phyloP scores from a whole-genome alignment of 2,888 invertebrate genomes.

The Dasypolia templi region DNA sequence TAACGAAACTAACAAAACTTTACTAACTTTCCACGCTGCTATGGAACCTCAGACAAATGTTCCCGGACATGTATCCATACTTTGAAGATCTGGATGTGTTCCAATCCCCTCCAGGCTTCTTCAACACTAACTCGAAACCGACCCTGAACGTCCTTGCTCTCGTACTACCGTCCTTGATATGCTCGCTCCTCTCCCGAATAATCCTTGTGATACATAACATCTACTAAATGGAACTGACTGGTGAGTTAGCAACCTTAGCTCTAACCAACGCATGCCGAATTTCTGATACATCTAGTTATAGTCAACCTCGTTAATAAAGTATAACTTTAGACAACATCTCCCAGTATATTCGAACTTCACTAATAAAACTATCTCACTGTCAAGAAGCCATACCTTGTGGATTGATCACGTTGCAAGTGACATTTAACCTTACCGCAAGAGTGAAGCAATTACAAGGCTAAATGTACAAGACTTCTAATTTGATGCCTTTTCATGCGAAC shows the following conservation, averaged over 20 bases:
- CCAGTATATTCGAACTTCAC: background rate
- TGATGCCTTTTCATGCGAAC: background rate
- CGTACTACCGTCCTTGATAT: constrained; percentile 45
- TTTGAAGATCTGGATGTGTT: constrained; percentile 83
- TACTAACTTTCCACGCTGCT: constrained; percentile 80
- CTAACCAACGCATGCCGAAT: background rate
- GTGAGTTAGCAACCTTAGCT: constrained; percentile 48
- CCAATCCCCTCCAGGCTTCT: constrained; percentile 80
- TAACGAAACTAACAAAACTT: constrained; percentile 27
- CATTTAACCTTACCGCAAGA: background rate
- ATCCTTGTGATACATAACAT: constrained; percentile 30
- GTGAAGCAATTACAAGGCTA: background rate
- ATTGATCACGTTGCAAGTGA: background rate
- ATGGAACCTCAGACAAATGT: constrained; percentile 76
- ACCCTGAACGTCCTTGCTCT: constrained; percentile 23
- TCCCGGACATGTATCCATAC: constrained; percentile 82
- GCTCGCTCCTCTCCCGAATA: constrained; percentile 25
- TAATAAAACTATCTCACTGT: background rate
- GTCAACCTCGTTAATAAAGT: background rate
- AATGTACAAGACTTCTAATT: background rate
- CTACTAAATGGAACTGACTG: constrained; percentile 46
- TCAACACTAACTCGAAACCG: constrained; percentile 68
- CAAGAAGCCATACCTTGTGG: background rate
- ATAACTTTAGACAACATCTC: background rate
- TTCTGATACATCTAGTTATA: background rate